phyloP scores from a whole-genome alignment of 2,113 vertebrate genomes.

The Saccopteryx bilineata region DNA sequence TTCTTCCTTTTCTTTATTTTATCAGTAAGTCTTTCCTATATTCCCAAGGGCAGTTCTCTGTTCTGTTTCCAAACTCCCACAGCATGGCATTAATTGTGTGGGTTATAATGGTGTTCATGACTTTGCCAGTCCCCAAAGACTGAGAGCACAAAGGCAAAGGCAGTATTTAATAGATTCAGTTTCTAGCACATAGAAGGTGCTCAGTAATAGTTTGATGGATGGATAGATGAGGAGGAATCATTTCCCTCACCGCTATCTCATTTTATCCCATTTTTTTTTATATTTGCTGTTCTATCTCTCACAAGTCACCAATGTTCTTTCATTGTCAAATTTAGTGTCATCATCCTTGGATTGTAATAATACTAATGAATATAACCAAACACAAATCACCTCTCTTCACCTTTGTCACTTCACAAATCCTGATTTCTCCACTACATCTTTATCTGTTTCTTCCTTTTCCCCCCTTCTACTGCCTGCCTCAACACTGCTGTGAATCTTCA shows the following conservation, averaged over 20 bases:
- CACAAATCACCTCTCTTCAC: neutral
- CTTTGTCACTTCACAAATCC: neutral
- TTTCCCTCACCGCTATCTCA: neutral
- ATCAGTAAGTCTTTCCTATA: neutral
- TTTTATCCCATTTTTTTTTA: neutral
- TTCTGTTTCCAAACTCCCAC: neutral
- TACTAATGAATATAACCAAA: neutral
- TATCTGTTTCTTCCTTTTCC: neutral
- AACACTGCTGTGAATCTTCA: neutral
- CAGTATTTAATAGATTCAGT: neutral
- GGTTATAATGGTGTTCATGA: neutral
- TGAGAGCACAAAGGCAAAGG: neutral
- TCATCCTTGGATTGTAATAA: neutral
- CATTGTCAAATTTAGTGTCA: neutral
- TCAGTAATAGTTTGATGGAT: neutral
- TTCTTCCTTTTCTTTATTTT: neutral
- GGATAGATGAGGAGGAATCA: neutral
- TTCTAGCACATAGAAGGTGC: neutral
- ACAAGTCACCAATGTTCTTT: neutral
- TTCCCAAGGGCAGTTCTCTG: neutral
- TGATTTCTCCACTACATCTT: neutral
- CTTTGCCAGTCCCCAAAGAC: neutral
- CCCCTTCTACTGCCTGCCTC: neutral
- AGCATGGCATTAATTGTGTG: neutral
- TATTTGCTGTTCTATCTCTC: neutral